These are phyloP conservation scores for Rhynchotus rufescens DNA, from an alignment of 2,797 vertebrate genomes.

Conservation along the genomic window DNA sequence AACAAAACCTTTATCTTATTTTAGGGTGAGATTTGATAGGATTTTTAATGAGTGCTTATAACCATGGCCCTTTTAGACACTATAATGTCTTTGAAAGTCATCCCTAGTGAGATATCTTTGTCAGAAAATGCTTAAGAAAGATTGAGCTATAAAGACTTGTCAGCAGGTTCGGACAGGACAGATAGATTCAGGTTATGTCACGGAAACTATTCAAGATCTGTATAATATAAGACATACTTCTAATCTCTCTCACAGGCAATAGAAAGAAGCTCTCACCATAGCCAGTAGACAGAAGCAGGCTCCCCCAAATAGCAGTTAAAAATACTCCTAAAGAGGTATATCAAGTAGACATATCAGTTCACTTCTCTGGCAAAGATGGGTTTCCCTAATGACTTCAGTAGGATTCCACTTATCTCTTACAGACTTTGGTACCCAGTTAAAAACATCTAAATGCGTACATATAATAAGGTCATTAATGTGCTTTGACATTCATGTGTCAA, in stretches of 20 bases:
- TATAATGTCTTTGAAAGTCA: not conserved
- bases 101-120: not conserved
- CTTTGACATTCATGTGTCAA: not conserved
- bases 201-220: no score
- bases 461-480: no score
- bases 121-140: not conserved
- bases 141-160: not conserved
- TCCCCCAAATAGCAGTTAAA: no score
- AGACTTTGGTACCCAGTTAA: not conserved
- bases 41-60: not conserved
- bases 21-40: not conserved
- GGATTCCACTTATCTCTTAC: not conserved
- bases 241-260: no score
- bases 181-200: not conserved
- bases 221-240: no score
- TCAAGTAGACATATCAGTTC: no score
- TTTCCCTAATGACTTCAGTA: not conserved
- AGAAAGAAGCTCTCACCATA: no score
- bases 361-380: not conserved
- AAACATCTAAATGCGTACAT: not conserved
- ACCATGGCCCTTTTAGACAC: not conserved
- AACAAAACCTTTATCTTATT: not conserved
- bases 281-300: no score
- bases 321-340: no score
- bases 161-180: not conserved